Evolutionary conservation across 2,113 vertebrate species (phyloP), one percentile per base, ranked within the genome.

Genomic region (Hirundichthys speculiger): DNA sequence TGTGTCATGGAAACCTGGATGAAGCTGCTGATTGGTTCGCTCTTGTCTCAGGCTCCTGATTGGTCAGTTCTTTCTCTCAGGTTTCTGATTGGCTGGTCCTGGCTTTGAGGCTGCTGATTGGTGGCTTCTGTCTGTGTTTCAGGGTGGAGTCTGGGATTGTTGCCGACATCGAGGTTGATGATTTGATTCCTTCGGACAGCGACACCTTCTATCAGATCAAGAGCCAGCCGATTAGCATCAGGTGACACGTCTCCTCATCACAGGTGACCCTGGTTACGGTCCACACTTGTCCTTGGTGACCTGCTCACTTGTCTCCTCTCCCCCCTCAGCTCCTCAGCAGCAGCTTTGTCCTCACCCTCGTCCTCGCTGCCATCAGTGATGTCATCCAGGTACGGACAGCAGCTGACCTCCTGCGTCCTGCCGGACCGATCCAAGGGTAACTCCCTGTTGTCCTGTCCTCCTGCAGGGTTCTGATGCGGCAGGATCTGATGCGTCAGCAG

Each of bases 401-500:
- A 50, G 18, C 38, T 3, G 12, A 64, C 15, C 10, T 20, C 10
- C 1, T 19, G 1, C 14, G 13, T 47, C 58, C 46, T 38, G 6
- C 3, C 22, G 10, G 43, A 1, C 39, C 46, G 64, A 11, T 22
- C 15, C 18, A 41, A 25, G 0, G 1, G 22, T 43, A 22, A 19
- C 7, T 8, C 20, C 15, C 25, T 1, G 42, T 51, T 25, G 20
- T 30, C 13, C 50, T 56, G 46, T 27, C 18, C 42, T 60, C 57
- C 75, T 69, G 53, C 78, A 83, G 94, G 57, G 93, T 96, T 57
- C 83, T 94, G 58, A 83, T 95, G 81, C 90, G 94, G 22, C 95
- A 96, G 91, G 94, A 95, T 84, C 89, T 96, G 69, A 96, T 96
- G 95, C 87, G 94, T 70, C 94, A 94, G 63, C 95, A 96, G 89